These are phyloP conservation scores for Limanda limanda DNA, from an alignment of 2,113 vertebrate species.

Conservation along the genomic window DNA sequence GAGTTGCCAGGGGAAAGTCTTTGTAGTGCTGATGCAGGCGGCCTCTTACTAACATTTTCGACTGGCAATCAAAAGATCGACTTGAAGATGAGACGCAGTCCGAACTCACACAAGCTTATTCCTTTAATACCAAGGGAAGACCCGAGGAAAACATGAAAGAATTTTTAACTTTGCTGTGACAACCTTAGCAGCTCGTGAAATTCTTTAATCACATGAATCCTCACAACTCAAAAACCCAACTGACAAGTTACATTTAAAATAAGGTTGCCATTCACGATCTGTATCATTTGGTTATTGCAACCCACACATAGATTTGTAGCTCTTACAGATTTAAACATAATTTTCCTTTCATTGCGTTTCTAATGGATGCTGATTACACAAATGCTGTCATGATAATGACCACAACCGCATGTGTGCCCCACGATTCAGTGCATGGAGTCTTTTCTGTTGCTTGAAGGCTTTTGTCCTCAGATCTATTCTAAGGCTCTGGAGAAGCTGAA, in stretches of 20 bases:
- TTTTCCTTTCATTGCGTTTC: conserved; percentile 5
- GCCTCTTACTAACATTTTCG: conserved; percentile 33
- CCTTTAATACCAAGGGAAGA: conserved; percentile 41
- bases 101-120: conserved; percentile 13
- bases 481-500: not conserved
- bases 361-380: conserved; percentile 68
- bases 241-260: conserved; percentile 26
- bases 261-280: not conserved
- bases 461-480: conserved; percentile 28
- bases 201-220: conserved; percentile 46
- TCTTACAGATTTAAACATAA: conserved; percentile 16
- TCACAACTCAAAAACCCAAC: conserved; percentile 36
- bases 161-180: conserved; percentile 55
- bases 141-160: conserved; percentile 37
- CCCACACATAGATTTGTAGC: not conserved
- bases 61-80: conserved; percentile 29
- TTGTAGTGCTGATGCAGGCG: conserved; percentile 43
- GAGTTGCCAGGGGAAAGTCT: conserved; percentile 11
- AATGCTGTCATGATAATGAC: conserved; percentile 41
- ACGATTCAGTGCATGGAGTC: conserved; percentile 34
- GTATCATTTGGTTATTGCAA: conserved; percentile 12
- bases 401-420: conserved; percentile 42
- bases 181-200: conserved; percentile 33
- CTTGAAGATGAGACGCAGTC: conserved; percentile 51
- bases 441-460: conserved; percentile 32